phyloP scores from a whole-genome alignment of 1,140 invertebrate genomes.

The Rhizoglyphus robini region DNA sequence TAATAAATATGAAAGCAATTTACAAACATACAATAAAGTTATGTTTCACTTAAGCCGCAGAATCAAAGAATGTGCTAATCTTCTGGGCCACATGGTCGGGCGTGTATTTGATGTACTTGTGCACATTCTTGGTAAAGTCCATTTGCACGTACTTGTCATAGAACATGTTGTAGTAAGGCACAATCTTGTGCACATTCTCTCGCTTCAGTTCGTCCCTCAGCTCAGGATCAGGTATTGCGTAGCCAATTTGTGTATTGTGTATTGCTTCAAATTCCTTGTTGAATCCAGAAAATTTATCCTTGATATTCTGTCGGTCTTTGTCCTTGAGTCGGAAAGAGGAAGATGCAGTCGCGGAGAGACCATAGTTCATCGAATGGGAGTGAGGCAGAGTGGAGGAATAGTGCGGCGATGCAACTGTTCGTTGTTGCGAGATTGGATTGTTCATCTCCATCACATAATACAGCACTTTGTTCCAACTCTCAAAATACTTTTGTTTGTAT shows the following conservation, averaged over 20 bases:
- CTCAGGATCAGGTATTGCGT: conserved; percentile 82
- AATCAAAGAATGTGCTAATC: conserved; percentile 39
- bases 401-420: conserved; percentile 18
- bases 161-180: conserved; percentile 56
- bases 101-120: conserved; percentile 85
- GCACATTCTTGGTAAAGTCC: conserved; percentile 78
- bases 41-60: conserved; percentile 19
- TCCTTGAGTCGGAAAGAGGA: conserved; percentile 47
- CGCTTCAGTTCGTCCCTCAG: conserved; percentile 62
- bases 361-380: neutral
- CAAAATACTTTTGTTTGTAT: conserved; percentile 58
- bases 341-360: neutral
- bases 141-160: conserved; percentile 32
- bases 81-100: conserved; percentile 62
- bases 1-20: no score
- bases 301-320: conserved; percentile 74
- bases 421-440: conserved; percentile 35
- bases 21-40: neutral
- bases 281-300: conserved; percentile 86
- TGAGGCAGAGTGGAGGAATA: conserved; percentile 15
- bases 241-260: conserved; percentile 62
- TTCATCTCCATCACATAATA: conserved; percentile 47
- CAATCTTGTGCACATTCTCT: conserved; percentile 68
- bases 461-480: conserved; percentile 69
- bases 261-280: conserved; percentile 90